A percentile compares a stretch with the other conserved stretches of the same genome.
These are phyloP conservation scores for Drosophila chauvacae DNA, from an alignment of 1,140 invertebrate genomes.

Conservation along the genomic window DNA sequence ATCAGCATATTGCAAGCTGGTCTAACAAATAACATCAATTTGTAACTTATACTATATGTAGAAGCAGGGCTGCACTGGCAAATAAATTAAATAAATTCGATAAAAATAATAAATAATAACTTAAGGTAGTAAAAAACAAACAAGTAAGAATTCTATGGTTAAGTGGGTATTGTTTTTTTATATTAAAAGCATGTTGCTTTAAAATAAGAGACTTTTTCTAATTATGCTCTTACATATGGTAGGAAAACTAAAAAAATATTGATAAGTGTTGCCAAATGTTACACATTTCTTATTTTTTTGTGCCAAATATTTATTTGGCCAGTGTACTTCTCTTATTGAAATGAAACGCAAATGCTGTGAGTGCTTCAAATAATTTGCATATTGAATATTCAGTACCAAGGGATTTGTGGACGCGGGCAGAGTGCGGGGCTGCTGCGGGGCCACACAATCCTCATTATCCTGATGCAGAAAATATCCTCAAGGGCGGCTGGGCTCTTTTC, in stretches of 20 bases:
- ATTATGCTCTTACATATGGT: background rate
- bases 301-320: background rate
- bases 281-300: too few relatives aligned
- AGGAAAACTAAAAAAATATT: too few relatives aligned
- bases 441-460: constrained; percentile 23
- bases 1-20: background rate
- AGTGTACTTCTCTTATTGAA: background rate
- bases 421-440: background rate
- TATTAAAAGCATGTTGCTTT: background rate
- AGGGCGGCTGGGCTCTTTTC: constrained; percentile 12
- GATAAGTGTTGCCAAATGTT: too few relatives aligned
- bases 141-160: background rate
- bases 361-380: constrained; percentile 23
- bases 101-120: background rate
- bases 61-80: background rate
- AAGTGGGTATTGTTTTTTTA: background rate
- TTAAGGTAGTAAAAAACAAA: background rate
- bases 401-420: background rate
- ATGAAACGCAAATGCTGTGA: constrained; percentile 7
- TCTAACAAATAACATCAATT: constrained; percentile 7
- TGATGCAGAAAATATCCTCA: constrained; percentile 38
- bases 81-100: too few relatives aligned
- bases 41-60: background rate
- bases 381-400: constrained; percentile 19
- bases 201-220: background rate